A percentile compares a stretch with the other conserved stretches of the same genome.
Evolutionary conservation across 2,888 invertebrate genomes (phyloP).

Genomic region (Orchesellides sinensis): DNA sequence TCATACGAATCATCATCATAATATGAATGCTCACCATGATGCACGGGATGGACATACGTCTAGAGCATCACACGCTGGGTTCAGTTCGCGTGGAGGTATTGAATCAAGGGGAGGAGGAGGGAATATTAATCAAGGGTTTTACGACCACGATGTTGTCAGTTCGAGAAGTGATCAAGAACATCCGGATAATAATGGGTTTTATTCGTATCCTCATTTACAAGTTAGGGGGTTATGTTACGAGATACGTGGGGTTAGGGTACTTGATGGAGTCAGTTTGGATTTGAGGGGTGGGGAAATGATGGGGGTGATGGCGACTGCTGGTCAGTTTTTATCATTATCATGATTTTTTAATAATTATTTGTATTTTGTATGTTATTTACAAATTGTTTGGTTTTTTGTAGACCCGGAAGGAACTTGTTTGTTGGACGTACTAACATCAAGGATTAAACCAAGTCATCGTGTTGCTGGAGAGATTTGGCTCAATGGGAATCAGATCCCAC

Average conservation of each 20-base stretch:
- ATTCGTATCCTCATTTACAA: constrained; percentile 76
- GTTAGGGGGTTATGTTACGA: constrained; percentile 83
- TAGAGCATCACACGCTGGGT: constrained; percentile 40
- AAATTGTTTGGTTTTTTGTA: constrained; percentile 43
- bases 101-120: neutral
- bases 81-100: constrained; percentile 50
- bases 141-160: constrained; percentile 46
- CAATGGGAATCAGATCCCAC: constrained; percentile 90
- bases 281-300: constrained; percentile 93
- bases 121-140: constrained; percentile 33
- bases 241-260: constrained; percentile 78
- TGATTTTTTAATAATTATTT: neutral
- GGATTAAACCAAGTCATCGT: constrained; percentile 52
- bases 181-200: constrained; percentile 35
- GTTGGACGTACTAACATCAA: constrained; percentile 88
- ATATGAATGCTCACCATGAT: constrained; percentile 14
- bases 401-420: constrained; percentile 91
- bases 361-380: neutral
- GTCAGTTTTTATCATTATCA: constrained; percentile 74
- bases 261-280: constrained; percentile 90
- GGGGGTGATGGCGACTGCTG: constrained; percentile 90
- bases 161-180: constrained; percentile 32
- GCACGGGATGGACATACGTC: constrained; percentile 49
- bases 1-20: constrained; percentile 21
- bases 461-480: constrained; percentile 87